Base-by-base conservation (phyloP, 2,888 invertebrate species). In the Cryptocephalus primarius region DNA sequence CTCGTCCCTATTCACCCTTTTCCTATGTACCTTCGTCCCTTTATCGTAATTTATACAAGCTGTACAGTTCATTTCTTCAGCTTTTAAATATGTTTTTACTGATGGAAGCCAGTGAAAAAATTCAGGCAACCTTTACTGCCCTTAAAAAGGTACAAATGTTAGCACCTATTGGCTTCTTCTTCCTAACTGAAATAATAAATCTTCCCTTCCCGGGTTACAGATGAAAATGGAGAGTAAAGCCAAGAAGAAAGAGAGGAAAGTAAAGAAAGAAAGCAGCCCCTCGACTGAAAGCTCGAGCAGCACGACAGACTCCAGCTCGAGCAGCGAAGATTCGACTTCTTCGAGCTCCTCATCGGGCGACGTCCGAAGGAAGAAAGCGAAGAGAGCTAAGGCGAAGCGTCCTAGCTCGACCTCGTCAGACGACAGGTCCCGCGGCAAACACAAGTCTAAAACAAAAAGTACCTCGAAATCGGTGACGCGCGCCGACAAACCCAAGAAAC, bases 191-290 rank as follows among this genome's bases (percentile, higher is more conserved):
- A n/a, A n/a, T n/a, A 6, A 22, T 22, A 22, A 22, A 4, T 6
- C 22, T 22, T 22, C 22, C 2, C 40, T 12, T n/a, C 12, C 13
- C n/a, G 8, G 9, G 9, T 14, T 10, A 40, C 32, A 83, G 75
- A 83, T 83, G 75, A 84, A 83, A 75, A 83, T 83, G 75, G 85
- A 85, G 62, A 76, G 73, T 55, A 76, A 75, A 59, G 82, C 83
- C 66, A 78, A 80, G 58, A 79, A 82, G 53, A 82, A 83, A 64
- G 80, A 82, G 52, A 81, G 80, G 64, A 80, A 81, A 65, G 65
- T 67, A 11, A 83, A 82, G 68, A 75, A 78, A 57, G 80, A 80
- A 55, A 82, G 80, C 61, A 80, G 80, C 48, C 82, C 83, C n/a
- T 82, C 82, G 45, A 77, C 80, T 52, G 80, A 77, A 52, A 80